Base-by-base conservation (phyloP, 2,113 vertebrate species). In the Xiphophorus hellerii region DNA sequence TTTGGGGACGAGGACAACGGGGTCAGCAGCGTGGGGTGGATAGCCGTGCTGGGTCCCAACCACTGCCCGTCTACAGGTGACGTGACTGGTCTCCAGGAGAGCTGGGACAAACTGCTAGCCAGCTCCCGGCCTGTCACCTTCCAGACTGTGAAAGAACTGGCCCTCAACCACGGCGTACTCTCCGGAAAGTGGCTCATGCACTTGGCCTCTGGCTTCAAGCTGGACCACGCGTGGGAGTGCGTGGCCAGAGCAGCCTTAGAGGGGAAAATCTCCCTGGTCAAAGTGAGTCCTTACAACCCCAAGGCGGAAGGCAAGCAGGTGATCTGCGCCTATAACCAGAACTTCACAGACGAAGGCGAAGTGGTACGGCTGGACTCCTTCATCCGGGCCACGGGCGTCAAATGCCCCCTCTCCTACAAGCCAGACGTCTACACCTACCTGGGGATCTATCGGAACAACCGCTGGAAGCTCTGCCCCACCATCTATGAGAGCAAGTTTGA, bases 401-500 rank as follows among this genome's bases (percentile, higher is more conserved):
- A 98, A 85, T 97, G 96, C 70, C 83, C 90, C 0, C 93, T 98
- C 5, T 88, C 91, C 70, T 97, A 97, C 93, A 97, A 97, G 88
- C 97, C 96, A 0, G 96, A 98, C 2, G 96, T 96, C 62, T 98
- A 98, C 91, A 95, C 95, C 1, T 94, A 96, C 81, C 88, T 98
- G 86, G 96, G 97, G 30, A 96, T 98, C 83, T 97, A 98, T 88
- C 90, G 97, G 0, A 96, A 95, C 77, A 97, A 98, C 87, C 94
- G 95, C 78, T 97, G 96, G 96, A 96, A 96, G 70, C 92, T 97
- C 51, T 96, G 96, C 66, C 97, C 97, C 20, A 97, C 97, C 31
- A 96, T 98, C 64, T 98, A 96, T 13, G 96, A 97, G 88, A 98
- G 97, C 92, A 94, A 93, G 71, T 97, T 95, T 30, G 95, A 97